Percentiles rank a stretch among this genome's conserved stretches.
Conservation (phyloP, 2,113 vertebrate genomes). For the Aphyosemion australe region DNA sequence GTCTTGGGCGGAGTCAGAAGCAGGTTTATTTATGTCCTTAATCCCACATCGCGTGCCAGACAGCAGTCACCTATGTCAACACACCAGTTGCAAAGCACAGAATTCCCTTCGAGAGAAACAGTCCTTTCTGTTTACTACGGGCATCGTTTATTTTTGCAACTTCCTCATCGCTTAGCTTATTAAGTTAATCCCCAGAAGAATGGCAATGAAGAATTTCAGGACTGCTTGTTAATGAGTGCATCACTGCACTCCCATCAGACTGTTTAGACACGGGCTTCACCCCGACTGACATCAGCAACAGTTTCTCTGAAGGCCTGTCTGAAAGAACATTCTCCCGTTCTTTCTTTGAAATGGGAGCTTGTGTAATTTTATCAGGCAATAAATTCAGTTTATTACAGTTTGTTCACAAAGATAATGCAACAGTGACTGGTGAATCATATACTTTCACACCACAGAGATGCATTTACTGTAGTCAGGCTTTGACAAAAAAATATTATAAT, state of each 20-base stretch:
- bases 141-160: constrained; percentile 44
- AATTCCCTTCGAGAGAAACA: constrained; percentile 59
- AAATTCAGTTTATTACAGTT: not conserved
- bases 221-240: constrained; percentile 31
- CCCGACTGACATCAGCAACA: constrained; percentile 57
- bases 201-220: constrained; percentile 45
- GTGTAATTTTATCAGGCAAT: not conserved
- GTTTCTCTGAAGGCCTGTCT: constrained; percentile 7
- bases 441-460: constrained; percentile 9
- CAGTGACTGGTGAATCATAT: constrained; percentile 2
- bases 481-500: constrained; percentile 31
- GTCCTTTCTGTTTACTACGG: constrained; percentile 63
- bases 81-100: constrained; percentile 56
- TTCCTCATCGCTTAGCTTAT: constrained; percentile 57
- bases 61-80: constrained; percentile 64
- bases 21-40: constrained; percentile 67
- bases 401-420: constrained; percentile 1
- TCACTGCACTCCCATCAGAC: constrained; percentile 32
- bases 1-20: constrained; percentile 36
- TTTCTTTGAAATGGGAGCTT: not conserved
- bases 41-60: constrained; percentile 72
- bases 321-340: not conserved
- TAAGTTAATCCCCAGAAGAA: constrained; percentile 54
- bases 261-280: constrained; percentile 62
- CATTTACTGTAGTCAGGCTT: constrained; percentile 17